Base-by-base conservation (phyloP, 2,113 vertebrate genomes). In the Nibea coibor region DNA sequence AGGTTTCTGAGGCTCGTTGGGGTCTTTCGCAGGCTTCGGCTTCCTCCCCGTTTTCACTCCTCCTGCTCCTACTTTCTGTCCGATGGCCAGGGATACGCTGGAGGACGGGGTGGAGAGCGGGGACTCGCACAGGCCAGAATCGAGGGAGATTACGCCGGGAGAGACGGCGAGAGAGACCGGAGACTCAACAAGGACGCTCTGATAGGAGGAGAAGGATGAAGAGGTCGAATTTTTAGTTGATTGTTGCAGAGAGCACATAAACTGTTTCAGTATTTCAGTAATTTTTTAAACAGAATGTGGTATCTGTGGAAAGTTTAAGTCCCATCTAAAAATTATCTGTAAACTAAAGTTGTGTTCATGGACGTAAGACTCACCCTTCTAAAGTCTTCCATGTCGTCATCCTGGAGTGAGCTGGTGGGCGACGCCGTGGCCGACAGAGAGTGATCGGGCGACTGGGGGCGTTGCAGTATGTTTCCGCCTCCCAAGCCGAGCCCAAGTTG, bases 321-420 rank as follows among this genome's bases (percentile, higher is more conserved):
- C 31, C 6, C 5, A 35, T 35, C 31, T 35, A 35, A 7, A 35
- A 35, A 35, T 35, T 35, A 0, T 7, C 31, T 35, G 31, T 7
- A 35, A 8, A 35, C 31, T 12, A 12, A 11, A 4, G 11, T 2
- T 43, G 42, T 43, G 50, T 51, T 51, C 8, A 51, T 51, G 19
- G 12, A 47, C 4, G 12, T 16, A 2, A 43, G 19, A n/a, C 81
- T 67, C 73, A 93, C 97, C 94, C 95, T 94, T 59, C 95, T 92
- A 69, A 97, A 97, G 81, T 97, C 96, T 8, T 97, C 97, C 89
- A 96, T 93, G 86, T 97, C 96, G 20, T 97, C 96, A 26, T 97
- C 97, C 42, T 97, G 97, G 15, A 97, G 93, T 28, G 97, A 98
- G 85, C 93, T 95, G 19, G 96, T 92, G 66, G 96, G 97, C 0